Base-by-base conservation (phyloP, 2,888 invertebrate genomes). In the Elaeidobius kamerunicus region DNA sequence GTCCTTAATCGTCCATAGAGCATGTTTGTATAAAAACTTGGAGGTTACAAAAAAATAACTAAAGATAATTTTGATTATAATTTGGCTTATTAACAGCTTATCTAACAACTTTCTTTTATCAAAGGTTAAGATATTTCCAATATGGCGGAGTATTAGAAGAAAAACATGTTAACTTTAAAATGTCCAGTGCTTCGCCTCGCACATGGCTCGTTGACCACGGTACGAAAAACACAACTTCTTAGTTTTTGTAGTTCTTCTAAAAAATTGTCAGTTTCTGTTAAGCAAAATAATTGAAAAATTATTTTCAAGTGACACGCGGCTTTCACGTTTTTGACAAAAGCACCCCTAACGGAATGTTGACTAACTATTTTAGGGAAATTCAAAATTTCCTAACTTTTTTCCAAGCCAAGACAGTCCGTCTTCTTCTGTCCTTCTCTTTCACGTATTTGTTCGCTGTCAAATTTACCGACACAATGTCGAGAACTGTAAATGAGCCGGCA, bases 271-370 rank as follows among this genome's bases (percentile, higher is more conserved):
- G 64, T 69, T 66, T 62, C 61, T 65, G 67, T 67, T 68, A 68
- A 61, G 59, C 56, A 67, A 70, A 69, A 67, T 69, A 68, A 69
- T 64, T 67, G 65, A 67, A 64, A 65, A 70, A 64, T 69, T 64
- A 65, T 67, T 67, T 66, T 68, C 69, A 73, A 72, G 68, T 73
- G 73, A 74, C 74, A 74, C 74, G 73, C 73, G 73, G 73, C 73
- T 73, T 71, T 73, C 73, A 73, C 73, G 73, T 72, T 73, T n/a
- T 69, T 69, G 66, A 67, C 67, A 67, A 64, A 63, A 65, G 67
- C 67, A 65, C 72, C 67, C 67, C 72, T 68, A 62, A 58, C 69
- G 72, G 67, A 59, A 59, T 64, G 58, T 63, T 61, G 50, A 51
- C 27, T 56, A 65, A 70, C 67, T 67, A 65, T 44, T 44, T 35